Percentiles rank a stretch among this genome's conserved stretches.
phyloP scores from a whole-genome alignment of 1,140 invertebrate species.

The Megalonaias nervosa region DNA sequence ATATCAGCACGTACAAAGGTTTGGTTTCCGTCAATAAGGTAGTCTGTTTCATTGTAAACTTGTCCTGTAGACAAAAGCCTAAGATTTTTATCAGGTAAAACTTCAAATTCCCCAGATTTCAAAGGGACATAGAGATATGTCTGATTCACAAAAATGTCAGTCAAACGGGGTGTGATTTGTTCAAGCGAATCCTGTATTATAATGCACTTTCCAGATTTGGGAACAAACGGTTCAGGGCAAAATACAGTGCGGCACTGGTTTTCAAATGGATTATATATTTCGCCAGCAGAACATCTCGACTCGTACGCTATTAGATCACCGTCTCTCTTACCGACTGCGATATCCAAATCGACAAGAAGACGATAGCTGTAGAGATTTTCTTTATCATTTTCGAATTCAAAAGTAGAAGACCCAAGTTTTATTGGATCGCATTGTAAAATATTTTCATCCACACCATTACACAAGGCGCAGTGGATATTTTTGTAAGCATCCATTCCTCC shows the following conservation, averaged over 20 bases:
- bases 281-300: slow-evolving; percentile 24
- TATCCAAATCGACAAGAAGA: slow-evolving; percentile 47
- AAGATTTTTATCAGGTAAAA: slow-evolving; percentile 19
- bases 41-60: slow-evolving; percentile 8
- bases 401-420: no score
- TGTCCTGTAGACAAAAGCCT: slow-evolving; percentile 9
- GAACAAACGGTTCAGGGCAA: background rate
- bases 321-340: background rate
- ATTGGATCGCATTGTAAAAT: no score
- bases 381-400: no score
- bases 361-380: slow-evolving; percentile 32
- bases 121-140: background rate
- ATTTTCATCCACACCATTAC: no score
- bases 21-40: background rate
- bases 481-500: no score
- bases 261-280: slow-evolving; percentile 8
- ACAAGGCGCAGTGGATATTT: no score
- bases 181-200: background rate
- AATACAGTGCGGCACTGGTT: slow-evolving; percentile 1
- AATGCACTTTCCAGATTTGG: background rate
- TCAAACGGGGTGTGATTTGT: background rate
- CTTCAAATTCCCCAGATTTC: slow-evolving; percentile 19
- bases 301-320: background rate
- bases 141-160: background rate
- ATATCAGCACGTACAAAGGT: slow-evolving; percentile 21